A percentile compares a stretch with the other conserved stretches of the same genome.
phyloP scores from a whole-genome alignment of 1,140 invertebrate species.

The Apocrypta bakeri region DNA sequence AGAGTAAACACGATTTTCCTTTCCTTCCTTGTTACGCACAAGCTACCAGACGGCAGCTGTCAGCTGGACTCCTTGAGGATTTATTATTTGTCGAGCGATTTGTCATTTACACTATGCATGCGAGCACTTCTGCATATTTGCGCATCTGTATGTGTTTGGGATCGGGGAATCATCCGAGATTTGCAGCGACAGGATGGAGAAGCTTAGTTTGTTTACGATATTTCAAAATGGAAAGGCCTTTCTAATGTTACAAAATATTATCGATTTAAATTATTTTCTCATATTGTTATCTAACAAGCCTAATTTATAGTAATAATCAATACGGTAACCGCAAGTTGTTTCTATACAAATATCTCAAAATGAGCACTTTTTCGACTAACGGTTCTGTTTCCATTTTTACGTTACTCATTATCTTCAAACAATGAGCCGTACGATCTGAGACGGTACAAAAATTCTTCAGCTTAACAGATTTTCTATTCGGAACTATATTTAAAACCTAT shows the following conservation, averaged over 20 bases:
- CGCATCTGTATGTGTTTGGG: neutral
- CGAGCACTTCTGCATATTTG: neutral
- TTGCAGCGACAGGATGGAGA: neutral
- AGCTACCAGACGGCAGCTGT: neutral
- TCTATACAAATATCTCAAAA: too few species aligned
- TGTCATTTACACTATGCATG: slow-evolving; percentile 49
- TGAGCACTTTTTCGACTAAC: too few species aligned
- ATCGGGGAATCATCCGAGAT: neutral
- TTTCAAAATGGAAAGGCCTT: neutral
- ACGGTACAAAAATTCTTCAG: too few species aligned
- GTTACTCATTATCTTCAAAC: too few species aligned
- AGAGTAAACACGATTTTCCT: neutral
- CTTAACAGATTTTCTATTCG: too few species aligned
- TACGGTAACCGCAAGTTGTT: too few species aligned
- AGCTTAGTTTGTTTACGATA: neutral
- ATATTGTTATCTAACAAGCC: too few species aligned
- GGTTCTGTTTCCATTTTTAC: too few species aligned
- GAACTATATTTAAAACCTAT: too few species aligned
- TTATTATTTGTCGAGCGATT: slow-evolving; percentile 54
- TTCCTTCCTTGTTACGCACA: neutral
- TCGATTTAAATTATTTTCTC: neutral
- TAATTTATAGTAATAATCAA: too few species aligned
- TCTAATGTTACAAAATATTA: neutral
- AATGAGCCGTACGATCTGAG: too few species aligned
- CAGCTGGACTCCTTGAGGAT: slow-evolving; percentile 34